phyloP scores from a whole-genome alignment of 2,888 invertebrate species.

The Elaeidobius kamerunicus region DNA sequence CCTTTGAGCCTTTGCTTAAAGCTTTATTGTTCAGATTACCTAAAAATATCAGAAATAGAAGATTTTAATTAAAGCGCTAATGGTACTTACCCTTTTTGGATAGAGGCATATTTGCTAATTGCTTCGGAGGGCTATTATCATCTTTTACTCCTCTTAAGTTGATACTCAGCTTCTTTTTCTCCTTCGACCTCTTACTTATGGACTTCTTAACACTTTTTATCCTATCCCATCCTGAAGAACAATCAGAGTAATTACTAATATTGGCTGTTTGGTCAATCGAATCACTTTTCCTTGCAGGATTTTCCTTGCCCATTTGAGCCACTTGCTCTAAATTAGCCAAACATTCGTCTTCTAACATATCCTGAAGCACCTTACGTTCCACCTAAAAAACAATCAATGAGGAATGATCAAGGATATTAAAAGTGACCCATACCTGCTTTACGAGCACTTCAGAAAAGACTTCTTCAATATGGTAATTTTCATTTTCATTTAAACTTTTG shows the following conservation, averaged over 20 bases:
- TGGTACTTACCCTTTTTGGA: no score
- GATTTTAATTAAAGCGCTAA: no score
- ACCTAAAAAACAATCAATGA: slow-evolving; percentile 12
- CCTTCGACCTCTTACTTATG: no score
- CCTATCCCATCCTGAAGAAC: slow-evolving; percentile 19
- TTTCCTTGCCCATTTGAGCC: slow-evolving; percentile 18
- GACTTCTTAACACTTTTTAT: slow-evolving; percentile 18
- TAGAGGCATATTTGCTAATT: no score
- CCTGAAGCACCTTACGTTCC: slow-evolving; percentile 35
- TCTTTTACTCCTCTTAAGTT: no score
- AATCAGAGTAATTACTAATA: not conserved
- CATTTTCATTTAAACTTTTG: slow-evolving; percentile 19
- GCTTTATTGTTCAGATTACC: no score
- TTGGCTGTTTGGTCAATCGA: not conserved
- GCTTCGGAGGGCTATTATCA: no score
- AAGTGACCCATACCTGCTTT: slow-evolving; percentile 14
- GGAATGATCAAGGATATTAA: not conserved
- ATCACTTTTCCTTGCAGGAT: not conserved
- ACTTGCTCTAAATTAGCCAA: slow-evolving; percentile 37
- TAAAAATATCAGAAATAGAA: no score
- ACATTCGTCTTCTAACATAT: slow-evolving; percentile 41
- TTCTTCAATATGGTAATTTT: slow-evolving; percentile 26
- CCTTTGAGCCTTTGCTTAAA: no score
- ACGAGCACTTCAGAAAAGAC: slow-evolving; percentile 21
- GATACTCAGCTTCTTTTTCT: no score